phyloP scores from a whole-genome alignment of 2,797 vertebrate species.

The Typhlichthys eigenmanni region DNA sequence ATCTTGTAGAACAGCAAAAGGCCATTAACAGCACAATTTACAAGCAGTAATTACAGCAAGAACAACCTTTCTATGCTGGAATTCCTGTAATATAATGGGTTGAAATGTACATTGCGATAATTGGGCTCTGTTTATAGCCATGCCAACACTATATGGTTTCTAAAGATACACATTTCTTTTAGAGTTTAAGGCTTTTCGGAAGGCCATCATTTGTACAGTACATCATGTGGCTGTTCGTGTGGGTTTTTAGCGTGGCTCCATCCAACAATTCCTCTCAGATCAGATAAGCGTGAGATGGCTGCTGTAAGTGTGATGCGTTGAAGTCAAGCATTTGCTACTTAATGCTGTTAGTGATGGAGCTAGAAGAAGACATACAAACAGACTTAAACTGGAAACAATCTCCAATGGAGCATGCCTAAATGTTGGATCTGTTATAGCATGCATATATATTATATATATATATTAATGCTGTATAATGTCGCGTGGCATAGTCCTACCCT shows the following conservation, averaged over 20 bases:
- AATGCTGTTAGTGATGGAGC: too few species aligned
- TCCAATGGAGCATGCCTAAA: too few species aligned
- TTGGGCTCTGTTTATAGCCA: background rate
- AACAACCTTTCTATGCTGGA: background rate
- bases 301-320: too few species aligned
- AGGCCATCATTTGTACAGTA: conserved; percentile 2
- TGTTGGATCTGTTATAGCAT: too few species aligned
- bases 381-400: too few species aligned
- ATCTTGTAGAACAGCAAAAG: background rate
- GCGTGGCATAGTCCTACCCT: too few species aligned
- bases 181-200: background rate
- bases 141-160: background rate
- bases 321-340: too few species aligned
- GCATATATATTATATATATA: too few species aligned
- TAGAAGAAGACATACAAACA: too few species aligned
- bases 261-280: too few species aligned
- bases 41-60: background rate
- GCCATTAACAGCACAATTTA: background rate
- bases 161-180: background rate
- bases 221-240: background rate
- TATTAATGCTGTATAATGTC: too few species aligned
- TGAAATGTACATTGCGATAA: background rate
- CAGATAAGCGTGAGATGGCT: too few species aligned
- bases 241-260: background rate
- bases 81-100: background rate